Evolutionary conservation across 2,888 invertebrate species (phyloP).

Genomic region (Agriopis marginaria): DNA sequence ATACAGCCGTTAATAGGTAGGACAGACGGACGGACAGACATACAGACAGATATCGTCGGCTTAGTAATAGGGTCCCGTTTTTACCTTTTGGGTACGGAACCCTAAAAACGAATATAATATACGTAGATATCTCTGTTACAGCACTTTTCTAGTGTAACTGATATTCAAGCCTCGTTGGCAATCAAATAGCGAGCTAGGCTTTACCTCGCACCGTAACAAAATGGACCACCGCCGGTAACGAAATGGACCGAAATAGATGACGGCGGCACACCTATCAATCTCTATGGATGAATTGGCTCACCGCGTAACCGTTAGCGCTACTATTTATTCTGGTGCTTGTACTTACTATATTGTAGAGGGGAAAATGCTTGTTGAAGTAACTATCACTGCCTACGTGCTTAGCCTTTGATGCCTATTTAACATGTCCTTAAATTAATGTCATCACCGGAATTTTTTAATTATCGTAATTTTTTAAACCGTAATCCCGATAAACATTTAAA

Average conservation of each 20-base stretch:
- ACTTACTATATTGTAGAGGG: background rate
- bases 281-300: constrained; percentile 18
- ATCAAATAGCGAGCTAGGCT: constrained; percentile 46
- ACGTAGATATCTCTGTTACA: background rate
- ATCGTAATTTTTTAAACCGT: too few relatives aligned
- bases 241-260: constrained; percentile 41
- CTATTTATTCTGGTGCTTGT: constrained; percentile 5
- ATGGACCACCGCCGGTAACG: constrained; percentile 38
- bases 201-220: constrained; percentile 23
- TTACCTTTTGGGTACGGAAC: too few relatives aligned
- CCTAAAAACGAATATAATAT: too few relatives aligned
- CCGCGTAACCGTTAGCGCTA: constrained; percentile 10
- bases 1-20: too few relatives aligned
- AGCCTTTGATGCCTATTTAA: background rate
- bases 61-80: too few relatives aligned
- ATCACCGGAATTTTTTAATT: too few relatives aligned
- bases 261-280: constrained; percentile 22
- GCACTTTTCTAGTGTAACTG: background rate
- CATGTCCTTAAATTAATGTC: background rate
- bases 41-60: too few relatives aligned
- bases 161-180: constrained; percentile 38
- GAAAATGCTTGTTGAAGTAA: background rate
- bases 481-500: too few relatives aligned
- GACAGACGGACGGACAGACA: too few relatives aligned
- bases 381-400: background rate